Conservation (phyloP, 2,797 vertebrate species). For the Pteronotus mesoamericanus region DNA sequence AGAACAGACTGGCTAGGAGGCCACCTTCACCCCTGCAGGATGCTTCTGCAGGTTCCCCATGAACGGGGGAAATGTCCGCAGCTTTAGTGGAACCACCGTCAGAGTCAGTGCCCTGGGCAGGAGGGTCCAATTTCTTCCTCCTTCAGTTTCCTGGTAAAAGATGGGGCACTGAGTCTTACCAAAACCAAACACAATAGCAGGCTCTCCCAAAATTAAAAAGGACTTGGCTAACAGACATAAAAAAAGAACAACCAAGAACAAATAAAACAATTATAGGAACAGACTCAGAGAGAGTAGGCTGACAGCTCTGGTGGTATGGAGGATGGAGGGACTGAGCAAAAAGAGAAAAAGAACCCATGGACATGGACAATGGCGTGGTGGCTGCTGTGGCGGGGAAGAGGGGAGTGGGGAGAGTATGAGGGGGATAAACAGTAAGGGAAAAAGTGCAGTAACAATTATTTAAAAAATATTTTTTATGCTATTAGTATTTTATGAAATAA, state of each 20-base stretch:
- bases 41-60: background rate
- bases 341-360: too few relatives aligned
- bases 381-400: too few relatives aligned
- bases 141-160: background rate
- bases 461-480: background rate
- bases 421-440: too few relatives aligned
- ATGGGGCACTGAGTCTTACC: background rate
- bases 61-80: background rate
- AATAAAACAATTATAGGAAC: background rate
- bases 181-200: background rate
- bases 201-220: background rate
- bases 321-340: too few relatives aligned
- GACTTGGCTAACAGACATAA: background rate
- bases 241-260: background rate
- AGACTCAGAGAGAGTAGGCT: too few relatives aligned
- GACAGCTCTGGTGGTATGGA: too few relatives aligned
- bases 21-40: background rate
- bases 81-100: background rate
- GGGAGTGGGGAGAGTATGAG: too few relatives aligned
- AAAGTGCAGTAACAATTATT: too few relatives aligned
- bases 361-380: too few relatives aligned
- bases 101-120: background rate
- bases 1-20: background rate
- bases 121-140: background rate
- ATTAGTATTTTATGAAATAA: background rate